A percentile compares a stretch with the other conserved stretches of the same genome.
Evolutionary conservation across 2,113 vertebrate species (phyloP).

Genomic region (Ivindomyrus marchei): DNA sequence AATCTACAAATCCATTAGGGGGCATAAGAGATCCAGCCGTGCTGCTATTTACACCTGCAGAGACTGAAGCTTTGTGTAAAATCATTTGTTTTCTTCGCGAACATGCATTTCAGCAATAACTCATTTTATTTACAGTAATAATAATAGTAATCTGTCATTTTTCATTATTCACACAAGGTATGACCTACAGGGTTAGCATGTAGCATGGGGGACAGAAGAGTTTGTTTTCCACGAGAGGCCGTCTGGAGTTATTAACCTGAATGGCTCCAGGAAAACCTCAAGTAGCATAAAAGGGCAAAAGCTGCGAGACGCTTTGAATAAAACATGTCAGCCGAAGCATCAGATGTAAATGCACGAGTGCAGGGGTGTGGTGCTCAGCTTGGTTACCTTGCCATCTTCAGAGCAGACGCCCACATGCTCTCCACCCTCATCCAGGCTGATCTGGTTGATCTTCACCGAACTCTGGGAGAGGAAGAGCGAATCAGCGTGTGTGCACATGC

Average conservation of each 20-base stretch:
- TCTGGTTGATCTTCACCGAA: slow-evolving; percentile 97
- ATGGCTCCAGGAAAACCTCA: neutral
- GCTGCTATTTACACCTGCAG: neutral
- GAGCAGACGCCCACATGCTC: slow-evolving; percentile 95
- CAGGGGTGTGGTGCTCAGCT: neutral
- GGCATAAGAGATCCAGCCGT: slow-evolving; percentile 9
- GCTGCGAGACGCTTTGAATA: neutral
- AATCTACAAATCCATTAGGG: neutral
- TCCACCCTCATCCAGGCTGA: slow-evolving; percentile 95
- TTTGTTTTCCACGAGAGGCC: neutral
- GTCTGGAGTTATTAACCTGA: neutral
- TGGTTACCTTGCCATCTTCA: slow-evolving; percentile 94
- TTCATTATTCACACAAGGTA: neutral
- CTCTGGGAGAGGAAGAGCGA: slow-evolving; percentile 65
- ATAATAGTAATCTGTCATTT: neutral
- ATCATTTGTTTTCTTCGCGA: neutral
- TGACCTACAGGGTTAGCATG: neutral
- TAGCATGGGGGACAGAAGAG: neutral
- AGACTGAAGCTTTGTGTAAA: neutral
- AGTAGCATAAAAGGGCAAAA: neutral
- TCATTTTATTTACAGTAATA: neutral
- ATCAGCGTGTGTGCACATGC: neutral
- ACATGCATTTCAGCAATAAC: neutral
- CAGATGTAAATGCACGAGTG: neutral
- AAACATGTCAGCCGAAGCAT: neutral